These are phyloP conservation scores for Sandelia bainsii DNA, from an alignment of 2,797 vertebrate genomes.

Conservation along the genomic window DNA sequence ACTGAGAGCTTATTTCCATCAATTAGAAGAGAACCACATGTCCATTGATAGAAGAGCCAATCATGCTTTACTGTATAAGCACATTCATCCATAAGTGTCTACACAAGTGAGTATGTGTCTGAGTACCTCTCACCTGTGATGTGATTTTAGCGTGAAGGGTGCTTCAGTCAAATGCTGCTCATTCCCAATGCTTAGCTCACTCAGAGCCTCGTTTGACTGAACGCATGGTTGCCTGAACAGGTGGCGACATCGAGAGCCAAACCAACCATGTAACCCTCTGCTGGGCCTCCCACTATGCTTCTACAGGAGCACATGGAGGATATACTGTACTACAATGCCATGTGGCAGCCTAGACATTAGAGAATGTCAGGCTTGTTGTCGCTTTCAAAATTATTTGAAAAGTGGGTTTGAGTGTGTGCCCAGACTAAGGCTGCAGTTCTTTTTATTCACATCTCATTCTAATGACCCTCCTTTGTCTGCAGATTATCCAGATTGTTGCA, in stretches of 20 bases:
- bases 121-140: slow-evolving; percentile 77
- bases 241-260: slow-evolving; percentile 67
- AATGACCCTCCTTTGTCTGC: slow-evolving; percentile 6
- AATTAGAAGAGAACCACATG: slow-evolving; percentile 50
- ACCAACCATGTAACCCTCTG: slow-evolving; percentile 58
- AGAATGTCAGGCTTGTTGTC: slow-evolving; percentile 19
- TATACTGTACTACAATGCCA: slow-evolving; percentile 36
- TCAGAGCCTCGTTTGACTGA: slow-evolving; percentile 74
- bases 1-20: slow-evolving; percentile 31
- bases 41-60: slow-evolving; percentile 55
- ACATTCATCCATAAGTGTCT: slow-evolving; percentile 61
- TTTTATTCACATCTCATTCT: slow-evolving; percentile 25
- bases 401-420: slow-evolving; percentile 15
- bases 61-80: slow-evolving; percentile 56
- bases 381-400: slow-evolving; percentile 46
- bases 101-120: slow-evolving; percentile 58
- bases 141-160: slow-evolving; percentile 77
- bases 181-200: slow-evolving; percentile 56
- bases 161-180: slow-evolving; percentile 76
- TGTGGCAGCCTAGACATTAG: slow-evolving; percentile 23
- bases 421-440: slow-evolving; percentile 2
- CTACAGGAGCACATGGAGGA: slow-evolving; percentile 41
- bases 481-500: slow-evolving; percentile 13
- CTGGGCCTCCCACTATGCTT: slow-evolving; percentile 41
- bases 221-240: slow-evolving; percentile 68